Percentiles rank a stretch among this genome's conserved stretches.
phyloP scores from a whole-genome alignment of 2,113 vertebrate species.

The Pithys albifrons region DNA sequence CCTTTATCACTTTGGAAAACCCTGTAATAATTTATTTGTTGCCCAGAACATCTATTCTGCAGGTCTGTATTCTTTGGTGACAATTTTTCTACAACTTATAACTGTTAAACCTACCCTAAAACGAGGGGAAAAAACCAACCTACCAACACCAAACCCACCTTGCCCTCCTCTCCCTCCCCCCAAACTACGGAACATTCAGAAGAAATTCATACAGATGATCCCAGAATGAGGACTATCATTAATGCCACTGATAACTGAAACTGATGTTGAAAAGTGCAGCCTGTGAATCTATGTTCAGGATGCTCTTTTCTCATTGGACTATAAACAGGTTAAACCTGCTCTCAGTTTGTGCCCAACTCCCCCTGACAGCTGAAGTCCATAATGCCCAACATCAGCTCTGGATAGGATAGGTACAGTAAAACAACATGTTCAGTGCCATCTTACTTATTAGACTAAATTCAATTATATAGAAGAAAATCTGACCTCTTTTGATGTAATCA shows the following conservation, averaged over 20 bases:
- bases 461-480: not conserved
- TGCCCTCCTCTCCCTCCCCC: too few relatives aligned
- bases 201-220: not conserved
- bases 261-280: not conserved
- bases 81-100: not conserved
- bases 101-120: not conserved
- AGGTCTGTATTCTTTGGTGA: not conserved
- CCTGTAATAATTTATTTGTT: not conserved
- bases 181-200: not conserved
- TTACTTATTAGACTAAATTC: not conserved
- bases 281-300: not conserved
- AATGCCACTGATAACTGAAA: not conserved
- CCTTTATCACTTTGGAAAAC: not conserved
- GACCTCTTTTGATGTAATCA: slow-evolving; percentile 2
- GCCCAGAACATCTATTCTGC: not conserved
- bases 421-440: not conserved
- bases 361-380: not conserved
- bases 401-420: not conserved
- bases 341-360: not conserved
- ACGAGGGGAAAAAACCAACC: not conserved
- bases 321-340: not conserved
- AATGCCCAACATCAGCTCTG: not conserved
- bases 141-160: too few relatives aligned
- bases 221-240: not conserved
- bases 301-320: not conserved